Evolutionary conservation across 2,113 vertebrate genomes (phyloP), one percentile per base, ranked within the genome.

Genomic region (Rhodinocichla rosea): DNA sequence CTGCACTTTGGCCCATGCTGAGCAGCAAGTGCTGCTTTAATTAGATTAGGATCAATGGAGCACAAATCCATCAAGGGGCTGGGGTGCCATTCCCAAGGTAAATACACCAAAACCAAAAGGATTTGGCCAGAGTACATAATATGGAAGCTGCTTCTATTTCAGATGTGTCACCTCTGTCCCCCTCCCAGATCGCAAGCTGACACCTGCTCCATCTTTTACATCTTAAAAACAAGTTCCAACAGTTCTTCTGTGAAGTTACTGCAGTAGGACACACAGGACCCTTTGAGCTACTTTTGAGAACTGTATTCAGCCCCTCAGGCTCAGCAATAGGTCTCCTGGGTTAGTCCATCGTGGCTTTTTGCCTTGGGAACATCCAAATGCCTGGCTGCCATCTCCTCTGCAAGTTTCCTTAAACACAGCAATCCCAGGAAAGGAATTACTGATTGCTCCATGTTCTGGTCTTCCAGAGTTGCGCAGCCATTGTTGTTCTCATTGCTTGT

Each of bases 401-500:
- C 30, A 35, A 35, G 9, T 16, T 67, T 30, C 55, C 77, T 52
- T 47, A 32, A 80, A 40, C 21, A 33, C 13, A 56, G 55, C 3
- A 1, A 59, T 30, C 13, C 11, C 37, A 63, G 35, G 8, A 70
- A 65, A 86, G 30, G 27, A 67, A 70, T 70, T 63, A 39, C 19
- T 4, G 33, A 84, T 44, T 75, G 13, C 62, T 82, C 44, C 40
- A 15, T 19, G 27, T 75, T 90, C 52, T 42, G 27, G 42, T 92
- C 55, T 93, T 57, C 33, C 60, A 27, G 50, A 55, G 19, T 42
- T 39, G 53, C 1, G 3, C 62, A 82, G 93, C 90, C 85, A 92
- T 53, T 93, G 68, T 10, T 45, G 53, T 59, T 88, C 57, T 84
- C 97, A 94, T 91, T 47, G 45, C 44, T 89, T 87, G 77, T 77